Percentiles rank a stretch among this genome's conserved stretches.
These are phyloP conservation scores for Eurystomus glaucurus DNA, from an alignment of 2,797 vertebrate genomes.

Conservation along the genomic window DNA sequence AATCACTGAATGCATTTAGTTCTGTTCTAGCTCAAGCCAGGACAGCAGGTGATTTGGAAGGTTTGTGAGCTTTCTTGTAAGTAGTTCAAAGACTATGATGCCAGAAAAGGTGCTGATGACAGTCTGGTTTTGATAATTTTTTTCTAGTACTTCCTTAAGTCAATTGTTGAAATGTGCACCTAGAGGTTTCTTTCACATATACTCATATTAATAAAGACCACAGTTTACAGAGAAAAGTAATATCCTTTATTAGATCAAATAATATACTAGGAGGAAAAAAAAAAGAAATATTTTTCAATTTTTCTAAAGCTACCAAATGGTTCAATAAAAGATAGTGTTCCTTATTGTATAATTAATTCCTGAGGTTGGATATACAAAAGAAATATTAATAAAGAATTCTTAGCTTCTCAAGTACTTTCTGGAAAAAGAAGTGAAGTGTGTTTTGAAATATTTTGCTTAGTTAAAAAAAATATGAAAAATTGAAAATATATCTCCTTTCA, in stretches of 20 bases:
- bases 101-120: not conserved
- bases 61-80: not conserved
- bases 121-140: not conserved
- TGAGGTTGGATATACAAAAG: not conserved
- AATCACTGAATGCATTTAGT: not conserved
- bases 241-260: not conserved
- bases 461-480: not conserved
- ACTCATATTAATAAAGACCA: not conserved
- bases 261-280: not conserved
- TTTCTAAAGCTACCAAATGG: not conserved
- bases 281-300: not conserved
- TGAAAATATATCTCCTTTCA: fast-evolving
- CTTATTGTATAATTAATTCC: not conserved
- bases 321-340: not conserved
- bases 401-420: not conserved
- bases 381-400: not conserved
- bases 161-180: not conserved
- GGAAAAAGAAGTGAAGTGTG: fast-evolving
- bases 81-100: not conserved
- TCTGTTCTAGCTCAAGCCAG: not conserved
- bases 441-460: not conserved
- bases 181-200: not conserved
- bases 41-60: not conserved
- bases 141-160: not conserved
- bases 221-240: not conserved